Base-by-base conservation (phyloP, 2,888 invertebrate species). In the Ormyrus nitidulus region DNA sequence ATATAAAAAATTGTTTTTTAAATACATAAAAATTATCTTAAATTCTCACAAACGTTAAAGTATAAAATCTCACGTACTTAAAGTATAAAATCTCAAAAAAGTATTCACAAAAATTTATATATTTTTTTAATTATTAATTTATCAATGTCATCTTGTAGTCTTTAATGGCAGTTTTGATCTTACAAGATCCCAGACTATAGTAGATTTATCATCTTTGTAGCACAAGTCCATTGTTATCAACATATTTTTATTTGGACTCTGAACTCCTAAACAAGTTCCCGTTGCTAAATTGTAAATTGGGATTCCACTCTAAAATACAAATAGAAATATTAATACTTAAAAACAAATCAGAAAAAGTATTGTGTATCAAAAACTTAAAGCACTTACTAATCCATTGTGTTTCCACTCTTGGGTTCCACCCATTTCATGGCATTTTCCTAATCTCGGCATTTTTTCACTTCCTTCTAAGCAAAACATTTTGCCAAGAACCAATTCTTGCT, bases 351-450 rank as follows among this genome's bases (percentile, higher is more conserved):
- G 19, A 19, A 19, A 19, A 19, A 19, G 1, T 19, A 2, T 19
- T 19, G 19, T 19, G 19, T 19, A 19, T 19, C 19, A 19, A 19
- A 19, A 19, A 19, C 19, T 19, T 19, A 19, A 19, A 19, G 19
- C 75, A 88, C 88, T 90, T 91, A 96, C 96, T 85, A 93, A 91
- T 82, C 93, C 94, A 83, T 94, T 95, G 88, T 96, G 95, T 73
- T 94, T 94, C 99, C 99, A 99, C 87, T 97, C 96, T 91, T 99
- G 99, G 83, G 96, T 94, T 0, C 96, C 96, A 10, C 96, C 95
- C 92, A 97, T 95, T 89, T 97, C 97, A 87, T 98, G 98, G 87
- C 99, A 99, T 91, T 99, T 98, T 84, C 95, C 94, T 9, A 99
- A 92, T 77, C 94, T 92, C 0, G 97, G 96, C 68, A 92, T 92